Base-by-base conservation (phyloP, 2,888 invertebrate genomes). In the Boloria selene region DNA sequence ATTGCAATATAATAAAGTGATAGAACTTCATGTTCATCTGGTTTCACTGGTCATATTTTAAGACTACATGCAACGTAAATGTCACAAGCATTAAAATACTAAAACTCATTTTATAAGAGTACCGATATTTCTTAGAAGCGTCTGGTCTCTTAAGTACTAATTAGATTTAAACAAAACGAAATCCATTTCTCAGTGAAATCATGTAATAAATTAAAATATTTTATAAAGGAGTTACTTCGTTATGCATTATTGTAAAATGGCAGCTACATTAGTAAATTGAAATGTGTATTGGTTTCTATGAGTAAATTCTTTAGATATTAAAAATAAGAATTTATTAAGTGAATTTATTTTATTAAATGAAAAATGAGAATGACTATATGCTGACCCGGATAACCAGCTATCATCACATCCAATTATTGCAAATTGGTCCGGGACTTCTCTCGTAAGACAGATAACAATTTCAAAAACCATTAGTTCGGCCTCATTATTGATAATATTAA, bases 81-180 rank as follows among this genome's bases (percentile, higher is more conserved):
- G 54, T 63, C 63, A 56, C 52, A 67, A 54, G 63, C 44, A 61
- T 52, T 64, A 60, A 67, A 61, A 52, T 55, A 60, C 52, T 58
- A 55, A 65, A 58, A 61, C 64, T 69, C 67, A 66, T 64, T 67
- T 70, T 70, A 71, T 71, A 65, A 59, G 47, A 49, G 56, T 53
- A 61, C 45, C 49, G 52, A 62, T 59, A 49, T 50, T 72, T 72
- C 72, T 68, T 60, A 65, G 72, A 72, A 45, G 45, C 55, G 44
- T 56, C 56, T 56, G 56, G 68, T 68, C 65, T 65, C 61, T 59
- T 38, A 38, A 47, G 64, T 58, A 65, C 67, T 72, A 71, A 73
- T 73, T 73, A 70, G 68, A 67, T 61, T 66, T 66, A 58, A 18
- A 56, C 45, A 62, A 56, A 53, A 50, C 51, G 53, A 63, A 70